Evolutionary conservation across 2,888 invertebrate genomes (phyloP).

Genomic region (Liodrosophila aerea): DNA sequence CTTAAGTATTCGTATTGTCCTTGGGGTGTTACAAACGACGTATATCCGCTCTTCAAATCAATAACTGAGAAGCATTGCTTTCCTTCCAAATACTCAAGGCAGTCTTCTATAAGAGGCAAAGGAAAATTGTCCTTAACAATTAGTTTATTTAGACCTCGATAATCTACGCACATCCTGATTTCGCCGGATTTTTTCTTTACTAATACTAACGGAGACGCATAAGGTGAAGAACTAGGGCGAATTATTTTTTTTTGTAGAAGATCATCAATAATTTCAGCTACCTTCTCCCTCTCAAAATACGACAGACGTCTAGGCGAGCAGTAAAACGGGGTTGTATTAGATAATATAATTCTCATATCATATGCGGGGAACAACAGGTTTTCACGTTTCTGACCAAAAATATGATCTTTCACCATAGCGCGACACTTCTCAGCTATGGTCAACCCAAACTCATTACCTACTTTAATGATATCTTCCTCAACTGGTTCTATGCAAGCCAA

Average conservation of each 20-base stretch:
- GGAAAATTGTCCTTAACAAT: slow-evolving; percentile 7
- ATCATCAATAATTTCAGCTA: slow-evolving; percentile 2
- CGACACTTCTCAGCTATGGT: no score
- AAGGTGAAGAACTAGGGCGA: not conserved
- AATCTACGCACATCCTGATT: slow-evolving; percentile 1
- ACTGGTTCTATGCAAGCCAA: no score
- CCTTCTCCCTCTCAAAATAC: slow-evolving; percentile 3
- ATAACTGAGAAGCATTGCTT: not conserved
- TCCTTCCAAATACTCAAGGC: slow-evolving; percentile 1
- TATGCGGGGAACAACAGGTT: no score
- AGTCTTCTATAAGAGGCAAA: slow-evolving; percentile 5
- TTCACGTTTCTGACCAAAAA: no score
- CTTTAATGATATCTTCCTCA: no score
- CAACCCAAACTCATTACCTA: no score
- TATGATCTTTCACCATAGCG: no score
- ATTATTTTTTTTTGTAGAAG: slow-evolving; percentile 6
- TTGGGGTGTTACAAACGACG: slow-evolving; percentile 3
- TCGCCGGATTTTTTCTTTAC: no score
- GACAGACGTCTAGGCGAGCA: slow-evolving; percentile 1
- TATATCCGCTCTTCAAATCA: slow-evolving; percentile 8
- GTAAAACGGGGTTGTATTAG: slow-evolving; percentile 3
- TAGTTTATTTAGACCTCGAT: slow-evolving; percentile 3
- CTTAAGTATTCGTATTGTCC: slow-evolving; percentile 7
- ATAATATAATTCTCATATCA: not conserved
- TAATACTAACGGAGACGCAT: slow-evolving; percentile 2